Conservation (phyloP, 37 sponge, comb jelly and placozoan genomes). For the Eunapius fragilis region DNA sequence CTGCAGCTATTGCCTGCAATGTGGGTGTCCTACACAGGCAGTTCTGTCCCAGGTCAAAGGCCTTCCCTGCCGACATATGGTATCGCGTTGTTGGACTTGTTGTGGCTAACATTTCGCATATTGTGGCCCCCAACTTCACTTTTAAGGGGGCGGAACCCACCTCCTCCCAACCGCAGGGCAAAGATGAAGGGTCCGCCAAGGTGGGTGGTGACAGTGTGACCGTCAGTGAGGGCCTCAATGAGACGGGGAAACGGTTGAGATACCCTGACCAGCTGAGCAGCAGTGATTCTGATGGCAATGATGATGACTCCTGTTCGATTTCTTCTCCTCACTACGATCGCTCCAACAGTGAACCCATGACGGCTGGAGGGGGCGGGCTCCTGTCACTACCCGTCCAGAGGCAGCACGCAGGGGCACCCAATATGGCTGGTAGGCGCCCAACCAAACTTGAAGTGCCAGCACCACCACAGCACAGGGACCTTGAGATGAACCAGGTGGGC, state of each 20-base stretch:
- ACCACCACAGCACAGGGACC: no score
- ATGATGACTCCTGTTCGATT: neutral
- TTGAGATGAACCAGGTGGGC: no score
- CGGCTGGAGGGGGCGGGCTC: neutral
- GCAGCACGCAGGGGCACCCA: neutral
- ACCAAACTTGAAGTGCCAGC: neutral
- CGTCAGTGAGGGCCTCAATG: neutral
- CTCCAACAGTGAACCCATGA: neutral
- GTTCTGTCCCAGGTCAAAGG: conserved; percentile 58
- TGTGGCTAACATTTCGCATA: conserved; percentile 20
- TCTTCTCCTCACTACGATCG: neutral
- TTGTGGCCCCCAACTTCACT: neutral
- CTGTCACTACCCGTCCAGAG: neutral
- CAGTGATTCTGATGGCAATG: neutral
- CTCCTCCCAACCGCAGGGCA: neutral
- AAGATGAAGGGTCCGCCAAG: neutral
- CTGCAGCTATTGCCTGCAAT: neutral
- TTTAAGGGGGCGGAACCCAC: neutral
- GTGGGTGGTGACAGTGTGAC: no score
- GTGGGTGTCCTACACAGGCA: conserved; percentile 63
- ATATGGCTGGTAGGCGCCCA: neutral
- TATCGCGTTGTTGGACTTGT: conserved; percentile 43
- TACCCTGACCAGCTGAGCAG: neutral
- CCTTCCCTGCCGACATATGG: conserved; percentile 77
- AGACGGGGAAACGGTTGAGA: neutral